Conservation (phyloP, 23 tunicate genomes). For the Trididemnum clinides region DNA sequence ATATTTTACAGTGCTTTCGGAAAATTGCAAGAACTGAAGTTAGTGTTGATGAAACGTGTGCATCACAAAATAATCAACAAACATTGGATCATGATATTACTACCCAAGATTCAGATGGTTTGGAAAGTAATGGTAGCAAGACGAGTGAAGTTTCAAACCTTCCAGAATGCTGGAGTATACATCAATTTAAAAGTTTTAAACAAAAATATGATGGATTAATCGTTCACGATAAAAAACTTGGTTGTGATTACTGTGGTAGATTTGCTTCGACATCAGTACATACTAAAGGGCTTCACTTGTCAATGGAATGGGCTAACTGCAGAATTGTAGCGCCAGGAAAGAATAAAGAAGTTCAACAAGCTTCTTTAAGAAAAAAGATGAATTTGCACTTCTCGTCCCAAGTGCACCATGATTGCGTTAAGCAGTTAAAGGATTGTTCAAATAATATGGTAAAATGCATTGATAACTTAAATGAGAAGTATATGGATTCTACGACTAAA, state of each 20-base stretch:
- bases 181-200: conserved; percentile 32
- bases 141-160: conserved; percentile 29
- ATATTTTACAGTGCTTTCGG: conserved; percentile 32
- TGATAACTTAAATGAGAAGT: conserved; percentile 15
- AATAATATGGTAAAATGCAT: conserved; percentile 20
- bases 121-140: conserved; percentile 21
- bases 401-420: conserved; percentile 30
- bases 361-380: conserved; percentile 53
- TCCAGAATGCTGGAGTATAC: conserved; percentile 63
- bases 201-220: conserved; percentile 60
- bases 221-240: conserved; percentile 40
- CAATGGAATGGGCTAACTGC: conserved; percentile 55
- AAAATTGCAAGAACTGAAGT: conserved; percentile 27
- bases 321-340: conserved; percentile 45
- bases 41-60: conserved; percentile 37
- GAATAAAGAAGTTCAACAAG: conserved; percentile 23
- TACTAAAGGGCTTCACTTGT: conserved; percentile 31
- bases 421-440: conserved; percentile 23
- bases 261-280: conserved; percentile 34
- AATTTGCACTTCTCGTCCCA: conserved; percentile 25
- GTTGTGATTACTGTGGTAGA: conserved; percentile 55
- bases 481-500: conserved; percentile 45
- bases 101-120: conserved; percentile 25
- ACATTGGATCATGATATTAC: conserved; percentile 27
- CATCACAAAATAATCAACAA: conserved; percentile 25